Percentiles rank a stretch among this genome's conserved stretches.
phyloP scores from a whole-genome alignment of 2,797 vertebrate species.

The Parauchenoglanis ngamensis region DNA sequence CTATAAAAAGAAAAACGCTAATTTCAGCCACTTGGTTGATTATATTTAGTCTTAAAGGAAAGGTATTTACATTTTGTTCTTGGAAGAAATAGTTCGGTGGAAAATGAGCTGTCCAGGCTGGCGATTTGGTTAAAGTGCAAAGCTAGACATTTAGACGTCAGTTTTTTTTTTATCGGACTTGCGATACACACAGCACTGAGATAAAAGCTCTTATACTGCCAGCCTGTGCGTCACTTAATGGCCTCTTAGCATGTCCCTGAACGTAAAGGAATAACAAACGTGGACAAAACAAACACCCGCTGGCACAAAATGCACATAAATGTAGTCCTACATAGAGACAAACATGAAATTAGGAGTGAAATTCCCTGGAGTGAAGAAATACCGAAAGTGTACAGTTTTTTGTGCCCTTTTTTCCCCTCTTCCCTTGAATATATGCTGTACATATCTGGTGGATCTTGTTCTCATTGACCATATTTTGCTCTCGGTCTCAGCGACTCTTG shows the following conservation, averaged over 20 bases:
- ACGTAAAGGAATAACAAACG: background rate
- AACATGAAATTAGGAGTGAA: background rate
- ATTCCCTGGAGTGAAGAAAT: background rate
- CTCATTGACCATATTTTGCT: background rate
- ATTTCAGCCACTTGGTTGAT: background rate
- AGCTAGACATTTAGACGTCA: conserved; percentile 1
- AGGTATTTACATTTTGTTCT: background rate
- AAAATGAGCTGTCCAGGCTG: background rate
- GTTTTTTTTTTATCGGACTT: background rate
- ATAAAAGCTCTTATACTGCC: conserved; percentile 29
- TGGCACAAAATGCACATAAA: conserved; percentile 15
- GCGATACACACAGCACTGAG: background rate
- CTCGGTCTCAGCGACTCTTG: background rate
- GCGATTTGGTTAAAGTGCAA: background rate
- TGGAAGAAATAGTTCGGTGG: background rate
- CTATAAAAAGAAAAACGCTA: background rate
- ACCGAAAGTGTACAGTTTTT: background rate
- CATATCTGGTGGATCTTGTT: background rate
- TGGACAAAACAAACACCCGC: background rate
- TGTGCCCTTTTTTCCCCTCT: background rate
- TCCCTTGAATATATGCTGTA: background rate
- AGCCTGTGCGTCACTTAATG: conserved; percentile 6
- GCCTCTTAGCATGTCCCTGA: background rate
- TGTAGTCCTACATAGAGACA: background rate
- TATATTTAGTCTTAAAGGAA: background rate